Percentiles rank a stretch among this genome's conserved stretches.
These are phyloP conservation scores for Paratilapia polleni DNA, from an alignment of 2,113 vertebrate genomes.

Conservation along the genomic window DNA sequence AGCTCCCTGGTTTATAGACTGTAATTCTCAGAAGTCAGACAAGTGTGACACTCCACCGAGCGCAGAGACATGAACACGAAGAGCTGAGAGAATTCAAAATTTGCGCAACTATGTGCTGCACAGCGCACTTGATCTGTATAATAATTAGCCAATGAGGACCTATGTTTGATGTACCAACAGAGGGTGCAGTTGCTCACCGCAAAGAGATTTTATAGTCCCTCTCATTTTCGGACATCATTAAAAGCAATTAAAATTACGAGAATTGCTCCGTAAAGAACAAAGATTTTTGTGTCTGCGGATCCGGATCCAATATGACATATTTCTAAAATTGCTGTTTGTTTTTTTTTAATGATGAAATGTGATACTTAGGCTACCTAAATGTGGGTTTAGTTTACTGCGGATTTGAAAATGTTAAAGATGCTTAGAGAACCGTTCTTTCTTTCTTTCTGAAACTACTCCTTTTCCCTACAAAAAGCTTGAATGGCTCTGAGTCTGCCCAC, in stretches of 20 bases:
- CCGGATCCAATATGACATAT: neutral
- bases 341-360: neutral
- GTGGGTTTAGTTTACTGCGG: neutral
- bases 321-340: neutral
- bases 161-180: constrained; percentile 36
- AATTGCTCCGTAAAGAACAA: neutral
- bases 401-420: neutral
- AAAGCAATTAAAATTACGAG: neutral
- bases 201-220: neutral
- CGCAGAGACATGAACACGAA: no score
- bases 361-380: neutral
- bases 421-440: neutral
- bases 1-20: neutral
- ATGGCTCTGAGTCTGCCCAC: neutral
- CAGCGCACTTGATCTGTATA: neutral
- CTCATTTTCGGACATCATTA: neutral
- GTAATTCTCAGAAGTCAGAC: neutral
- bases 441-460: neutral
- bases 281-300: no score
- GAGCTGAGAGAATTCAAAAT: neutral
- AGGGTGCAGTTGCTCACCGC: constrained; percentile 27
- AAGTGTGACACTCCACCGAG: no score
- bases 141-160: neutral
- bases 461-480: neutral
- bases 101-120: neutral